Percentiles rank a stretch among this genome's conserved stretches.
These are phyloP conservation scores for Chionoecetes opilio DNA, from an alignment of 1,140 invertebrate species.

Conservation along the genomic window DNA sequence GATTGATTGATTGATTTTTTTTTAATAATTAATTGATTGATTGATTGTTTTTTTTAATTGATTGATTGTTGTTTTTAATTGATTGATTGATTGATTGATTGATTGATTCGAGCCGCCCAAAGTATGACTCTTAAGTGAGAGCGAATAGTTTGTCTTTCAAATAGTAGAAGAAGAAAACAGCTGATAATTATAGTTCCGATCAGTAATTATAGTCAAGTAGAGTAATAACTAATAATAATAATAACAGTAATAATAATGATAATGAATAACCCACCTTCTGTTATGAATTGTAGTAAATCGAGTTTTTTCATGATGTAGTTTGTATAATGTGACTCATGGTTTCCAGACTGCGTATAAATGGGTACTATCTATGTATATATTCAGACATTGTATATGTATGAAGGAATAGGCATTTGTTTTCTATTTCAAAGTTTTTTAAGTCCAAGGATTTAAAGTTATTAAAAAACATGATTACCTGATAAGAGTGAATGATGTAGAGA, in stretches of 20 bases:
- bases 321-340: too few relatives aligned
- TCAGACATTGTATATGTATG: neutral
- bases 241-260: neutral
- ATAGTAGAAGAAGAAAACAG: neutral
- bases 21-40: too few relatives aligned
- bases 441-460: neutral
- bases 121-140: constrained; percentile 28
- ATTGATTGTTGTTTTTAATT: neutral
- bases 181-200: neutral
- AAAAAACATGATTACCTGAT: neutral
- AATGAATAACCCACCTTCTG: neutral
- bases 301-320: neutral
- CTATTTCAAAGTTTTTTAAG: constrained; percentile 12
- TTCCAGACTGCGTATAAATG: too few relatives aligned
- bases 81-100: neutral
- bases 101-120: neutral
- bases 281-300: neutral
- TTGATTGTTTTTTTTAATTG: neutral
- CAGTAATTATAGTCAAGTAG: neutral
- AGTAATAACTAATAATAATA: too few relatives aligned
- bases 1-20: neutral
- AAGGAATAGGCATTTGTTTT: neutral
- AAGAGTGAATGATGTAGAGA: neutral
- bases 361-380: too few relatives aligned
- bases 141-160: constrained; percentile 20